Base-by-base conservation (phyloP, 2,113 vertebrate species). In the Apodemus speciosus region DNA sequence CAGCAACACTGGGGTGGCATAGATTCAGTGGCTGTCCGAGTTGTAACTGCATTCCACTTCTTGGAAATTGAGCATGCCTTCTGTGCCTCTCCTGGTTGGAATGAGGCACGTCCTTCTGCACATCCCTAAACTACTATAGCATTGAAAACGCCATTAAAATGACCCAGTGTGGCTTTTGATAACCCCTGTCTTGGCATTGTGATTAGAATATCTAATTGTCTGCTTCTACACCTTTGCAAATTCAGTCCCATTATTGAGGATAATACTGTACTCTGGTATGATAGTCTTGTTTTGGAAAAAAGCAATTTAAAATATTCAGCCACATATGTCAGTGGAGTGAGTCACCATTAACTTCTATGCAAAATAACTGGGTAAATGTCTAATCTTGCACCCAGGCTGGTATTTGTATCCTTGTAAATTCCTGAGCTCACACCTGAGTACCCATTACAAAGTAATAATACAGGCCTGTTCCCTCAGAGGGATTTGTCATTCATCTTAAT, bases 401-500 rank as follows among this genome's bases (percentile, higher is more conserved):
- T 72, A 95, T 87, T 96, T 96, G 69, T 30, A 43, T 77, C 62
- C 84, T 94, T 95, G 84, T 96, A 76, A 92, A 97, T 66, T 90
- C 21, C 4, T 30, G 10, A 71, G 88, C 81, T 35, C 87, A 92
- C 94, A 95, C 72, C 77, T 0, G 0, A 94, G 93, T 81, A 91
- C 46, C 88, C 86, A 92, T 83, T 96, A 81, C 80, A 89, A 75
- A 97, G 96, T 91, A 93, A 56, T 91, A 95, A 87, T 94, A 91
- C 0, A 23, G 62, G 81, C 66, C 53, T 25, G 7, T 66, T 97
- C 97, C 76, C 90, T 71, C 62, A n/a, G 76, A 85, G 38, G 93
- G 85, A 94, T 95, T 94, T 97, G 95, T 93, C 93, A 96, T 97
- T 97, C 93, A 95, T 97, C 93, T 98, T 96, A 90, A 97, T 97